A percentile compares a stretch with the other conserved stretches of the same genome.
Evolutionary conservation across 2,113 vertebrate genomes (phyloP).

Genomic region (Nesogale talazaci): DNA sequence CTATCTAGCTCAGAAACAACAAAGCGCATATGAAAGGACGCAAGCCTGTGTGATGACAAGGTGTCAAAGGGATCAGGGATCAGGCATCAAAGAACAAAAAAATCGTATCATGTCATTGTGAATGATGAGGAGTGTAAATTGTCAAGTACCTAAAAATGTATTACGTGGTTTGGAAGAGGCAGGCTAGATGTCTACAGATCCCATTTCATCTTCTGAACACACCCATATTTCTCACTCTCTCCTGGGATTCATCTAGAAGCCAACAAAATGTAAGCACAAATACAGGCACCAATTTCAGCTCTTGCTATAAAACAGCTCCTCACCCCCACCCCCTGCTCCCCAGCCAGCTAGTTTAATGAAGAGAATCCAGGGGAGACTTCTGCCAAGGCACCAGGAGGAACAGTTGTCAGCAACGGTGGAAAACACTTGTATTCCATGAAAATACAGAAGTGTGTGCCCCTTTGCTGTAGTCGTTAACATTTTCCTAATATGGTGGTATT

Average conservation of each 20-base stretch:
- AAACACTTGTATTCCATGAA: not conserved
- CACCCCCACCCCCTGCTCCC: not conserved
- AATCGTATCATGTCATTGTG: too few relatives aligned
- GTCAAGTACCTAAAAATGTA: too few relatives aligned
- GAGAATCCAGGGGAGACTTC: not conserved
- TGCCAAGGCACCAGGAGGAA: not conserved
- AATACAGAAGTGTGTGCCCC: not conserved
- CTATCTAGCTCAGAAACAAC: too few relatives aligned
- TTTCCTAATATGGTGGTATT: not conserved
- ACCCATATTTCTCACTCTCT: not conserved
- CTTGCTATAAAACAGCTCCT: not conserved
- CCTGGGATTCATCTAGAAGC: not conserved
- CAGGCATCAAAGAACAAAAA: too few relatives aligned
- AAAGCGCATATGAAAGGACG: too few relatives aligned
- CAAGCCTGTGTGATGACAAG: too few relatives aligned
- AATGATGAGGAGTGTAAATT: too few relatives aligned
- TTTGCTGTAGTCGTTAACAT: not conserved
- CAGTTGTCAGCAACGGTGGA: not conserved
- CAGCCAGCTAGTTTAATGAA: not conserved
- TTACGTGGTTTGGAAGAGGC: too few relatives aligned
- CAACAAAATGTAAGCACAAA: not conserved
- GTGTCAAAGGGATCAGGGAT: too few relatives aligned
- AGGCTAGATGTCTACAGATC: not conserved
- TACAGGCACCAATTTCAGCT: not conserved
- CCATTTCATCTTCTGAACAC: not conserved